These are phyloP conservation scores for Lordiphosa clarofinis DNA, from an alignment of 1,140 invertebrate species.

Conservation along the genomic window DNA sequence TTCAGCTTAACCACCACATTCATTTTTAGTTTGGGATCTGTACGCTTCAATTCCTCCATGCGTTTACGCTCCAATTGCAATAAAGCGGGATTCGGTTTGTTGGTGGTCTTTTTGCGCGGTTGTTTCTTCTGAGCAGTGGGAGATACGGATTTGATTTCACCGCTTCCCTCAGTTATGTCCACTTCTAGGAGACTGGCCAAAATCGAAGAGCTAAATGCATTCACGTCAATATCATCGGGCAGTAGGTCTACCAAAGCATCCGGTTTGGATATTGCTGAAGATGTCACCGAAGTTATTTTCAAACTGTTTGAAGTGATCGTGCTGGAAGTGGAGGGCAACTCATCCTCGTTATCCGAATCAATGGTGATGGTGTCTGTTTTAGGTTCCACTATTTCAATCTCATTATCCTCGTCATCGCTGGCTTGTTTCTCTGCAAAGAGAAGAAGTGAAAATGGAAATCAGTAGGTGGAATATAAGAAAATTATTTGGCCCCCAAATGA, in stretches of 20 bases:
- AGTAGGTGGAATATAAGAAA: neutral
- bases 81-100: conserved; percentile 72
- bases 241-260: neutral
- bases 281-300: conserved; percentile 52
- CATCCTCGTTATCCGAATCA: conserved; percentile 78
- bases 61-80: conserved; percentile 64
- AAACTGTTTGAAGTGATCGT: conserved; percentile 7
- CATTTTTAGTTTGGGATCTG: conserved; percentile 67
- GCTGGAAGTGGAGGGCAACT: conserved; percentile 20
- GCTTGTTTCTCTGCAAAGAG: conserved; percentile 72
- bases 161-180: conserved; percentile 41
- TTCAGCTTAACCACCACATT: conserved; percentile 50
- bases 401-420: conserved; percentile 77
- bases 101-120: conserved; percentile 72
- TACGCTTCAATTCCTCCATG: conserved; percentile 61
- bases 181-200: conserved; percentile 71
- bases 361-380: conserved; percentile 77
- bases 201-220: conserved; percentile 61
- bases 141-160: conserved; percentile 23
- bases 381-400: conserved; percentile 78
- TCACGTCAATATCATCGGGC: conserved; percentile 47
- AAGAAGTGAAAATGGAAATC: neutral
- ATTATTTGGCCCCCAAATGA: neutral
- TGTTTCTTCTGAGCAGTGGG: conserved; percentile 58
- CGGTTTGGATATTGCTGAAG: conserved; percentile 20